Base-by-base conservation (phyloP, 2,797 vertebrate genomes). In the Rhynchotus rufescens region DNA sequence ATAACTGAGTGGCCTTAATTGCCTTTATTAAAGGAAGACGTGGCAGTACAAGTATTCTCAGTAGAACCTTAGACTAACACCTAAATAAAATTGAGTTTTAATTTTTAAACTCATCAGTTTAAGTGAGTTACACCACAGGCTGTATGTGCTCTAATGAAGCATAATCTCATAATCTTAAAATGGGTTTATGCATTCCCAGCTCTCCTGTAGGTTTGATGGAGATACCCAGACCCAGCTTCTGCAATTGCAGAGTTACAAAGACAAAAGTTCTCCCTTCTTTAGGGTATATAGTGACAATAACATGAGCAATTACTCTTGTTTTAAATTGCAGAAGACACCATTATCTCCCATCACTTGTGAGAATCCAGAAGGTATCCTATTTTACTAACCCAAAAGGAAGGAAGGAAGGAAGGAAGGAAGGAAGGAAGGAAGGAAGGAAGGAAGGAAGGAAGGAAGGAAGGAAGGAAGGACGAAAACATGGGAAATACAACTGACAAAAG, bases 1-100 rank as follows among this genome's bases (percentile, higher is more conserved):
- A 59, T 34, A 47, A 9, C 8, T 34, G 44, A 74, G 51, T 94
- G 73, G 32, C 72, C 91, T 81, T 96, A 92, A 93, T 92, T 96
- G 54, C 62, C 73, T 93, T 93, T 89, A 86, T 85, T 94, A 88
- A 93, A 81, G 49, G 52, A 92, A 95, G 73, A 80, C 62, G 88
- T 84, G 66, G 34, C 89, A 95, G 87, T 60, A 52, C 76, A 92
- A 44, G 51, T 60, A 61, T 93, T 88, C 78, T 89, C 86, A 42
- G 57, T 40, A 92, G 74, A 76, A 71, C 66, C 74, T 90, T 89
- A 89, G 71, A 64, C n/a, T 79, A 64, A 36, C 45, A 64, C 44
- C 15, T 74, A 69, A 30, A 47, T 16, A 59, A 75, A 75, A 74
- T 69, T 52, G 5, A 74, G 16, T 83, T 90, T 89, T 82, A 88